These are phyloP conservation scores for Spongilla lacustris DNA, from an alignment of 37 sponge, comb jelly and placozoan genomes.

Conservation along the genomic window DNA sequence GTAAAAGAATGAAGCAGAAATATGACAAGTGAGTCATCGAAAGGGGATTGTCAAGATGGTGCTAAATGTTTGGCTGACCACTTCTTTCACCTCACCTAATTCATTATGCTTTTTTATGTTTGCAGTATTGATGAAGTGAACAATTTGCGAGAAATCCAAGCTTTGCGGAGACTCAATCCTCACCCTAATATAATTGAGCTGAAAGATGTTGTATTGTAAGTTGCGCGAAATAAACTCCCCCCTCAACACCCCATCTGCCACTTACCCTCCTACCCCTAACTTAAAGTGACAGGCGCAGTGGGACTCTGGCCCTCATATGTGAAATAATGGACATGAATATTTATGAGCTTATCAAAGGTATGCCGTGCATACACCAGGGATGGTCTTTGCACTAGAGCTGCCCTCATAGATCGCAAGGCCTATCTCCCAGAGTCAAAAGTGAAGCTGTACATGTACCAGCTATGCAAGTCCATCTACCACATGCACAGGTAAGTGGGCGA, in stretches of 20 bases:
- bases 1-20: constrained; percentile 96
- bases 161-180: constrained; percentile 90
- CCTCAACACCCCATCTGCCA: not conserved
- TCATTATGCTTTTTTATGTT: not conserved
- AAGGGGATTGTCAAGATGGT: not conserved
- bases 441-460: constrained; percentile 92
- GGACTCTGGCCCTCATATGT: constrained; percentile 86
- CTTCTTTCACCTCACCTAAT: not conserved
- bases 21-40: constrained; percentile 73
- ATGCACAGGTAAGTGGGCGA: constrained; percentile 76
- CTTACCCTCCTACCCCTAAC: not conserved
- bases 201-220: constrained; percentile 96
- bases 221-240: not conserved
- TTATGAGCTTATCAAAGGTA: constrained; percentile 97
- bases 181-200: constrained; percentile 95
- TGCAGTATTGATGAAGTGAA: constrained; percentile 91
- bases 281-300: constrained; percentile 79
- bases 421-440: constrained; percentile 88
- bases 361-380: not conserved
- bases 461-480: constrained; percentile 93
- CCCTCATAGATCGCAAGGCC: constrained; percentile 66
- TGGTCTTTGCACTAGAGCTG: not conserved
- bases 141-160: constrained; percentile 94
- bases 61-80: not conserved
- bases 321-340: constrained; percentile 98